Conservation (phyloP, 1,140 invertebrate genomes). For the Drosophila paulistorum region DNA sequence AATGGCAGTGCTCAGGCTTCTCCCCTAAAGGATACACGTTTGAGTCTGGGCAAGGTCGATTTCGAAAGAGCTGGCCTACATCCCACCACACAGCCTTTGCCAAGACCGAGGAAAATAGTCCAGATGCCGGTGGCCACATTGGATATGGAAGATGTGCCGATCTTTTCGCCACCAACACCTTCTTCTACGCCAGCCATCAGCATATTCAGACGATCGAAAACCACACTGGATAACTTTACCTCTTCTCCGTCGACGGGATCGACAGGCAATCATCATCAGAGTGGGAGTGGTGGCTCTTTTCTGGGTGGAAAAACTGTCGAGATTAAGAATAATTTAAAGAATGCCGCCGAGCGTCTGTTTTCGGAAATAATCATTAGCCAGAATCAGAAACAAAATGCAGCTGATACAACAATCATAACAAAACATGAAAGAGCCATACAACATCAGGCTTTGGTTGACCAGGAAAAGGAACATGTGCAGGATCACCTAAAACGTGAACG, state of each 20-base stretch:
- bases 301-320: conserved; percentile 72
- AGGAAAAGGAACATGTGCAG: conserved; percentile 57
- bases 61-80: conserved; percentile 70
- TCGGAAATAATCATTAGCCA: conserved; percentile 82
- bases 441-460: conserved; percentile 67
- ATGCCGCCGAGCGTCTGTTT: conserved; percentile 79
- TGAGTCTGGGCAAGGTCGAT: conserved; percentile 74
- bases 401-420: conserved; percentile 69
- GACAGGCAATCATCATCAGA: background rate
- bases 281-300: conserved; percentile 21
- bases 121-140: conserved; percentile 74
- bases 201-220: conserved; percentile 77
- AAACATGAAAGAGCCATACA: conserved; percentile 75
- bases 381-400: conserved; percentile 57
- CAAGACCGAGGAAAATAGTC: conserved; percentile 74
- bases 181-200: conserved; percentile 46
- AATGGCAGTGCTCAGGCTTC: conserved; percentile 41
- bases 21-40: conserved; percentile 67
- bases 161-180: conserved; percentile 27
- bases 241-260: conserved; percentile 19
- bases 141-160: conserved; percentile 64
- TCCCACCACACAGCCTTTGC: conserved; percentile 65
- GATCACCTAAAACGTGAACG: conserved; percentile 43
- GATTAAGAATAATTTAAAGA: conserved; percentile 80
- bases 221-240: conserved; percentile 65